Evolutionary conservation across 2,797 vertebrate species (phyloP).

Genomic region (Glossophaga mutica): DNA sequence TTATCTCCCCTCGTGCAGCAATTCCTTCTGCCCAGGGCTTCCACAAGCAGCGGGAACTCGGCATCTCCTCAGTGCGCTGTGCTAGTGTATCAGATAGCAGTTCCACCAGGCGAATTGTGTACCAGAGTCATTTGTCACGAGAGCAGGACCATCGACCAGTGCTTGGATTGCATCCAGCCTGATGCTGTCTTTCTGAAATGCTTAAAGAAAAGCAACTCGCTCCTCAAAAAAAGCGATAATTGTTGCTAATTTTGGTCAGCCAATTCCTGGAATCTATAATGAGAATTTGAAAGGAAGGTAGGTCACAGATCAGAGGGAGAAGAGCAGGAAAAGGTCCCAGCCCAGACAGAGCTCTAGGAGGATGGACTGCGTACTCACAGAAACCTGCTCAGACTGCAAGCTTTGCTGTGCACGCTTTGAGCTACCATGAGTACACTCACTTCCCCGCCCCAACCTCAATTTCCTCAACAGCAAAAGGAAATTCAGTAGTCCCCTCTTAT

Average conservation of each 20-base stretch:
- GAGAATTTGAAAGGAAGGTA: neutral
- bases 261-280: neutral
- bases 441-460: neutral
- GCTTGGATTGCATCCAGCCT: neutral
- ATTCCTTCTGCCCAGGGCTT: neutral
- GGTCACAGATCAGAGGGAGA: neutral
- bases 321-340: neutral
- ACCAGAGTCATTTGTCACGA: neutral
- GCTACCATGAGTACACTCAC: neutral
- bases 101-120: neutral
- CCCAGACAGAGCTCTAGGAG: neutral
- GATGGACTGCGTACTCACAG: neutral
- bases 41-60: neutral
- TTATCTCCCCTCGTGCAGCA: slow-evolving; percentile 8
- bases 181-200: neutral
- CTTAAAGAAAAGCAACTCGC: neutral
- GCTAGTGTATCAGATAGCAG: neutral
- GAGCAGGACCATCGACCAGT: neutral
- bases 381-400: neutral
- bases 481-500: neutral
- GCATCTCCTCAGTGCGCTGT: neutral
- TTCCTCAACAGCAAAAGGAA: neutral
- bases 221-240: neutral
- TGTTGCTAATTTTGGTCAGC: slow-evolving; percentile 49
- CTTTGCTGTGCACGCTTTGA: neutral